Base-by-base conservation (phyloP, 1,140 invertebrate species). In the Trichonephila clavipes region DNA sequence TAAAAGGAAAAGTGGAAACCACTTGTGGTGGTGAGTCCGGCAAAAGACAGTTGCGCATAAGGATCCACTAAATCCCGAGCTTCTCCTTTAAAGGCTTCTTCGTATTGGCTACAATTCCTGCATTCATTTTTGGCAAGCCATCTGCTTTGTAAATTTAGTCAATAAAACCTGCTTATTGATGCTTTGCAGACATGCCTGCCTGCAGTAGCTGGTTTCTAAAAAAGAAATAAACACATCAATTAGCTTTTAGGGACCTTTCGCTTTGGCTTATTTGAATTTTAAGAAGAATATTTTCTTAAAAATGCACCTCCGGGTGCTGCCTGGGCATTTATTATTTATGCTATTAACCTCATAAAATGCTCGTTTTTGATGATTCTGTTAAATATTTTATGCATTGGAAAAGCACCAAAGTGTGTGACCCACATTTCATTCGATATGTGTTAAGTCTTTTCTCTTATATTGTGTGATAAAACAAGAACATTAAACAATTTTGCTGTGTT, bases 121-220 rank as follows among this genome's bases (percentile, higher is more conserved):
- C 98, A 95, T 98, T 98, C 98, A 98, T 98, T 96, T 98, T 97
- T 0, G 98, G 98, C 19, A 99, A 96, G 59, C 98, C 98, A 95
- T 98, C 98, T 0, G 98, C 98, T 94, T 97, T 96, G 96, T 98
- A 98, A 72, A 98, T 97, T 95, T 97, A 97, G 0, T 98, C 97
- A 34, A 98, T 97, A 95, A 98, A 98, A 94, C 97, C 97, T 0
- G 98, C 98, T 87, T 97, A 96, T 95, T 98, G 98, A 69, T 98
- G 96, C 95, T 98, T 98, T 0, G 98, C 97, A 0, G 98, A 97
- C 14, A 98, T 97, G 2, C 98, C 98, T 92, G 98, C 98, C 0
- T 98, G 98, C 3, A 99, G 96, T 12, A 99, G 96, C 12, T 98
- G 96, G 95, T 99, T 98, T 14, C 98, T 98, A 95, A 72, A 96